A percentile compares a stretch with the other conserved stretches of the same genome.
Conservation (phyloP, 2,888 invertebrate species). For the Desoria tigrina region DNA sequence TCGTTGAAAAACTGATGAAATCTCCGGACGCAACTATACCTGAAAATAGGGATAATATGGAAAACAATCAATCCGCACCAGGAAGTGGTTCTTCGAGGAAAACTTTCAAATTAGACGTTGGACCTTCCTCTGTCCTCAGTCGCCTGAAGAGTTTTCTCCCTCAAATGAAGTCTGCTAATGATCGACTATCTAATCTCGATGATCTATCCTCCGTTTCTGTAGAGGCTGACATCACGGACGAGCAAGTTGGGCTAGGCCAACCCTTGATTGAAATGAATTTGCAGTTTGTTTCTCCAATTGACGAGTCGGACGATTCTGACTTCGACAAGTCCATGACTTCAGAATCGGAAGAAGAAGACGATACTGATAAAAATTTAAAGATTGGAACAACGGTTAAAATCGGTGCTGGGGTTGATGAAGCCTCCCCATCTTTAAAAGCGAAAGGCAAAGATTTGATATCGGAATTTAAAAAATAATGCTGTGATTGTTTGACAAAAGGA, state of each 20-base stretch:
- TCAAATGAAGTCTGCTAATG: constrained; percentile 11
- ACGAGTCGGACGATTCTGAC: too few species aligned
- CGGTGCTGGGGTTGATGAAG: too few species aligned
- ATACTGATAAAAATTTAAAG: too few species aligned
- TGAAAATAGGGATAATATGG: not conserved
- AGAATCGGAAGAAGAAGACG: too few species aligned
- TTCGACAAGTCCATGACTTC: too few species aligned
- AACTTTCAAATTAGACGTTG: constrained; percentile 3
- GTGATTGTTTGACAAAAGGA: too few species aligned
- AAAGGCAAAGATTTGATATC: too few species aligned
- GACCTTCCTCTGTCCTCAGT: constrained; percentile 3
- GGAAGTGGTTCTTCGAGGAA: not conserved
- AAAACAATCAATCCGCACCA: not conserved
- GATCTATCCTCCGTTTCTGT: constrained; percentile 2
- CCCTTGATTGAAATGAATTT: constrained; percentile 11
- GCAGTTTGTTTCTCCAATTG: not conserved
- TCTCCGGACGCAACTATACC: not conserved
- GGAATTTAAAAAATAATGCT: too few species aligned
- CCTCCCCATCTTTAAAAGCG: too few species aligned
- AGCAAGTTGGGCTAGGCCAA: not conserved
- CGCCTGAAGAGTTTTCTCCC: constrained; percentile 9
- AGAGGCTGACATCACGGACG: not conserved
- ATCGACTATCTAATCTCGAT: not conserved
- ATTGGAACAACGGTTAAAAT: too few species aligned
- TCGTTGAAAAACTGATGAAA: constrained; percentile 16